Evolutionary conservation across 2,797 vertebrate species (phyloP), one percentile per base, ranked within the genome.

Genomic region (Botia almorhae): DNA sequence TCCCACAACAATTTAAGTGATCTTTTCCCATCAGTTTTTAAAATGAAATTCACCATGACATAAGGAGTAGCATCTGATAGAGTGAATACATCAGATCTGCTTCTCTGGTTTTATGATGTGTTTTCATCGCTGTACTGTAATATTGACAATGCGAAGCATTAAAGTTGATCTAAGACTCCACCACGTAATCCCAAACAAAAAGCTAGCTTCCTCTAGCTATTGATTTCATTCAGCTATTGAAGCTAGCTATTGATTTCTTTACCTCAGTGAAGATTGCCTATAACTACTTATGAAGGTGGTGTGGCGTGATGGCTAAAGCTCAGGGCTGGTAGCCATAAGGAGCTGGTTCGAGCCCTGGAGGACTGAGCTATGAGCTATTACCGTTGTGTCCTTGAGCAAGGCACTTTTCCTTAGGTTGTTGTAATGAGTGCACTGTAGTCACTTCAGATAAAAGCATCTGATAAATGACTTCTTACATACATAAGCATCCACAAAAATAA

Each of bases 41-140:
- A 8, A 56, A 11, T 56, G 51, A 56, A 39, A 72, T 72, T 23
- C 23, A 1, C 58, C 19, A 43, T 39, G 12, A 58, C 13, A 21
- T 3, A 21, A 21, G 29, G 6, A 39, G 2, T 21, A 21, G 55
- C 51, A 39, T 72, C 33, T 55, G 19, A 43, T 29, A 72, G 11
- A 12, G 70, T 73, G 53, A 43, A 33, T 23, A 14, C 55, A 56
- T 16, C 4, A 56, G 69, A 56, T 10, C 17, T 8, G 55, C 55
- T 21, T 19, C 19, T 58, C 55, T 10, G 8, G 55, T 11, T 55
- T 29, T 2, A 36, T 51, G 10, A 8, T 51, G 13, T 17, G 23
- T n/a, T 56, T 56, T 56, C 17, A 56, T 56, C n/a, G 26, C 69
- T 29, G 11, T 70, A 53, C 69, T 29, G 4, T 70, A 53, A 70